A percentile compares a stretch with the other conserved stretches of the same genome.
Evolutionary conservation across 1,140 invertebrate genomes (phyloP).

Genomic region (Lepeophtheirus salmonis): DNA sequence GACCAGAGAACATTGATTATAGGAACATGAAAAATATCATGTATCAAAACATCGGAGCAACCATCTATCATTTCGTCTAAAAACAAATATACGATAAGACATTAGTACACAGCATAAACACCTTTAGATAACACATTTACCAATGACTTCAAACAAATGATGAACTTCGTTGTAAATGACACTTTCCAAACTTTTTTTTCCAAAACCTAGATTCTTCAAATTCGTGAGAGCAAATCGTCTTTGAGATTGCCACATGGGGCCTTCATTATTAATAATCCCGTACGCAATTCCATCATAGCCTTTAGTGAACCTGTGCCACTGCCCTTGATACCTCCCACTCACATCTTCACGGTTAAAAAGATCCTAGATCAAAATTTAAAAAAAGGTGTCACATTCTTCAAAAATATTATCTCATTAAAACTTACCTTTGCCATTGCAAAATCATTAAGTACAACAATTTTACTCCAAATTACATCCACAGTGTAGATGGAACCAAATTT

Average conservation of each 20-base stretch:
- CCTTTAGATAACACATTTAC: background rate
- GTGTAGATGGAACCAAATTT: background rate
- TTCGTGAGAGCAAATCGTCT: slow-evolving; percentile 19
- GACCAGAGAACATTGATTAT: background rate
- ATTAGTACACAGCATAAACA: background rate
- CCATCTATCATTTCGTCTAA: background rate
- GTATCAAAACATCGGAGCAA: background rate
- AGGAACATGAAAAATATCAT: background rate
- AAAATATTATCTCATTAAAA: background rate
- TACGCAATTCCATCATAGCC: background rate
- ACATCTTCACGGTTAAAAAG: background rate
- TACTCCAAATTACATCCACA: background rate
- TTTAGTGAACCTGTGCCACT: background rate
- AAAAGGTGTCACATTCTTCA: background rate
- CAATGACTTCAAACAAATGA: background rate
- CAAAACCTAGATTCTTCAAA: slow-evolving; percentile 40
- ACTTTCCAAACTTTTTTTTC: slow-evolving; percentile 48
- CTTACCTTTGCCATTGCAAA: background rate
- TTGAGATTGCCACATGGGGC: slow-evolving; percentile 2
- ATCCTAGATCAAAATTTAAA: background rate
- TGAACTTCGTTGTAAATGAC: slow-evolving; percentile 25
- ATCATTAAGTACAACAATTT: background rate
- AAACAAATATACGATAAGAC: background rate
- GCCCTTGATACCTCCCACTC: background rate
- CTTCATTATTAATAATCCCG: background rate